Evolutionary conservation across 2,113 vertebrate genomes (phyloP).

Genomic region (Grammomys surdaster): DNA sequence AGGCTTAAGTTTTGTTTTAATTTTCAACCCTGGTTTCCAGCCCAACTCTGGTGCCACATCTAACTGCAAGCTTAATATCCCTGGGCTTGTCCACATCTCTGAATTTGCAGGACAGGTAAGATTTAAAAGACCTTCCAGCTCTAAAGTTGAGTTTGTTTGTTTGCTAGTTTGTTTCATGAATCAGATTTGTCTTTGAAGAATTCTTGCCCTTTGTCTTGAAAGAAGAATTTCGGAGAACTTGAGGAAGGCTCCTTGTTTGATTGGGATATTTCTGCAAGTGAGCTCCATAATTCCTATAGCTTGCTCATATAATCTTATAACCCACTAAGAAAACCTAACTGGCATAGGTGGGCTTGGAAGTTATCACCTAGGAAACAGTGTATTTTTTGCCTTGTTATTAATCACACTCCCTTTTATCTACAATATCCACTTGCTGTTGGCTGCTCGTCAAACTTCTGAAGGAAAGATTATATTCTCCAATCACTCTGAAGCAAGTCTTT

Average conservation of each 20-base stretch:
- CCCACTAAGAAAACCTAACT: constrained; percentile 32
- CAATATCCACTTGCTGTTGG: constrained; percentile 6
- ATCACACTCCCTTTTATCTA: constrained; percentile 28
- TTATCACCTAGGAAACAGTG: constrained; percentile 13
- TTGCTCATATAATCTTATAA: background rate
- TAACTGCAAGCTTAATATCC: background rate
- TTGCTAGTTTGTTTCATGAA: background rate
- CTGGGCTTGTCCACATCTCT: background rate
- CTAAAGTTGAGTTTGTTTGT: background rate
- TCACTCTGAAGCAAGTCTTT: constrained; percentile 61
- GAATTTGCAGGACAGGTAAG: background rate
- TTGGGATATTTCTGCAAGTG: background rate
- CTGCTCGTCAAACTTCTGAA: constrained; percentile 65
- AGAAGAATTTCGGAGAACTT: background rate
- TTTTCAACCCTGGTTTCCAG: background rate
- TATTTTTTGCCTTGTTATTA: constrained; percentile 56
- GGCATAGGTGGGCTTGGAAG: background rate
- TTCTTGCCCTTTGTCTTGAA: background rate
- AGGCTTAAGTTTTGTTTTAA: accelerated
- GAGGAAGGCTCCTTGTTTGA: background rate
- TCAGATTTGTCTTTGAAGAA: constrained; percentile 10
- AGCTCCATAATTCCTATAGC: background rate
- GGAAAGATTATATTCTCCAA: constrained; percentile 31
- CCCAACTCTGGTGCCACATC: background rate
- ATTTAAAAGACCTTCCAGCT: background rate